phyloP scores from a whole-genome alignment of 2,113 vertebrate genomes.

The Nothobranchius kuhntae region DNA sequence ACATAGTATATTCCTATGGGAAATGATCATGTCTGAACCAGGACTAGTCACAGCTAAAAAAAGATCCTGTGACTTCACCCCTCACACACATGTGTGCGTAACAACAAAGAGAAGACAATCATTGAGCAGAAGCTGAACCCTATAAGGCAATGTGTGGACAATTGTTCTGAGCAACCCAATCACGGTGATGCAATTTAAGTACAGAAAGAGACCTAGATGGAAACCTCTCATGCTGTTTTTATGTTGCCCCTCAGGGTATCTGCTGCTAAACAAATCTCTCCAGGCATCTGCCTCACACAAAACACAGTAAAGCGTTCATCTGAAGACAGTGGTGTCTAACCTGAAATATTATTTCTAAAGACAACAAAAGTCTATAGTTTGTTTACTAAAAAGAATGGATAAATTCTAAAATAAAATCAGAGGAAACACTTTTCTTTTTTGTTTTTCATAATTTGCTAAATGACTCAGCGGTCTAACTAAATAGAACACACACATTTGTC shows the following conservation, averaged over 20 bases:
- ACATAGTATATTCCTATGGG: neutral
- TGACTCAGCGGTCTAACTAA: neutral
- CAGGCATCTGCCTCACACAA: neutral
- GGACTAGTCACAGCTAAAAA: neutral
- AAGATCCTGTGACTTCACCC: neutral
- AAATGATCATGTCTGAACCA: conserved; percentile 8
- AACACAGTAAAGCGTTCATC: neutral
- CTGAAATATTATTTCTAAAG: neutral
- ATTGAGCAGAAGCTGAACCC: neutral
- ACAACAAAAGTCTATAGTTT: no score
- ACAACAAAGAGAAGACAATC: neutral
- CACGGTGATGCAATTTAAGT: conserved; percentile 6
- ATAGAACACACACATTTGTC: neutral
- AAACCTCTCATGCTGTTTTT: conserved; percentile 12
- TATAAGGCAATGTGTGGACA: neutral
- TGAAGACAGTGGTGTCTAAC: neutral
- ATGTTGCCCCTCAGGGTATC: neutral
- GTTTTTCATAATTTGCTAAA: no score
- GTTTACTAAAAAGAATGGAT: no score
- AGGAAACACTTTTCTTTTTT: neutral
- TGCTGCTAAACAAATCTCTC: conserved; percentile 1
- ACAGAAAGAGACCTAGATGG: neutral
- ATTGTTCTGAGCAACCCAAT: neutral
- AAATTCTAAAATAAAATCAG: neutral
- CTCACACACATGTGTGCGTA: neutral